Evolutionary conservation across 2,797 vertebrate genomes (phyloP).

Genomic region (Tokudaia tokunoshimensis): DNA sequence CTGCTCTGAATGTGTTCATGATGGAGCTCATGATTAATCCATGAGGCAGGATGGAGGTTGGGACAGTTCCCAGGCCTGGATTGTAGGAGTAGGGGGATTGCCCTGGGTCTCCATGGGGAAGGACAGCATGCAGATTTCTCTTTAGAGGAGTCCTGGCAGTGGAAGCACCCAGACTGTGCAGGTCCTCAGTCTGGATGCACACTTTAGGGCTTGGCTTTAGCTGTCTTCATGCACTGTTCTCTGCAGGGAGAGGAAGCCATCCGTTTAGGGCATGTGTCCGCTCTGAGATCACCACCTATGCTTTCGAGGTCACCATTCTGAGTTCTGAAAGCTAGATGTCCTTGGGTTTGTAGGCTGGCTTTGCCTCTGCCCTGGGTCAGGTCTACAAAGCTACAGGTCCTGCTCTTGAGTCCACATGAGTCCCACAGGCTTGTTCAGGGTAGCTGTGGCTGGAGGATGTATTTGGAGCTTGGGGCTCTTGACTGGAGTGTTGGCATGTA

Average conservation of each 20-base stretch:
- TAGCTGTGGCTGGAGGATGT: neutral
- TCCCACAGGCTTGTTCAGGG: neutral
- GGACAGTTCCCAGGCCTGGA: neutral
- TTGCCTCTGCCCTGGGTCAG: neutral
- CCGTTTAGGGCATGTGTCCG: neutral
- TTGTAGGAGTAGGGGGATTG: accelerated
- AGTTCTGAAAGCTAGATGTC: neutral
- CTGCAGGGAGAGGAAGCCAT: neutral
- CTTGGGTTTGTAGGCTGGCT: neutral
- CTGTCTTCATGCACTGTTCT: neutral
- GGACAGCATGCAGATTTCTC: neutral
- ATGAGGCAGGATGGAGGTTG: too few relatives aligned
- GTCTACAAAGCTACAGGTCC: neutral
- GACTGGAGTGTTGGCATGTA: neutral
- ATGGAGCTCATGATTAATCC: neutral
- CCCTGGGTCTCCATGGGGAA: too few relatives aligned
- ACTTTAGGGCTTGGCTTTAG: too few relatives aligned
- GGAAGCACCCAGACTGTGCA: neutral
- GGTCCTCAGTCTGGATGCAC: accelerated
- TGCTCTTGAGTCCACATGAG: accelerated
- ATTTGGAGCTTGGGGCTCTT: neutral
- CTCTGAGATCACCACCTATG: neutral
- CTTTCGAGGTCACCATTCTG: neutral
- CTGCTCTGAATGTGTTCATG: neutral
- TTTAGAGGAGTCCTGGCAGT: neutral